These are phyloP conservation scores for Eulemur rubriventer DNA, from an alignment of 2,797 vertebrate genomes.

Conservation along the genomic window DNA sequence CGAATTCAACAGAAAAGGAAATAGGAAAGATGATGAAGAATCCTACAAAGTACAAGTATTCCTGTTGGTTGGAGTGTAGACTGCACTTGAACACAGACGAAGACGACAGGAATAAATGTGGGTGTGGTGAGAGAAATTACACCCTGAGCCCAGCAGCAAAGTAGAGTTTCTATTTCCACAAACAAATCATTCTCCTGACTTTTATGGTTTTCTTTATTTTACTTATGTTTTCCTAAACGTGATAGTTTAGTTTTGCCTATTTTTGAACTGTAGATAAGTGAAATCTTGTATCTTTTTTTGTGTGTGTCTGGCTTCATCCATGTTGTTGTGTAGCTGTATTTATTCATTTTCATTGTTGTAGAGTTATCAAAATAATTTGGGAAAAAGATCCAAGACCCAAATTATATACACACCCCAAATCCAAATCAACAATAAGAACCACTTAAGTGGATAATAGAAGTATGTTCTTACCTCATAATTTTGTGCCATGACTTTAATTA, in stretches of 20 bases:
- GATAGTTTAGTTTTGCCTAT: neutral
- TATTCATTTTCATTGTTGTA: neutral
- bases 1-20: neutral
- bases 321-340: neutral
- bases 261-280: neutral
- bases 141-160: neutral
- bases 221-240: neutral
- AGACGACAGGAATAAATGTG: neutral
- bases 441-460: neutral
- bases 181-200: neutral
- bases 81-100: neutral
- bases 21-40: neutral
- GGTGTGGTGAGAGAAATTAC: neutral
- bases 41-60: neutral
- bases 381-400: neutral
- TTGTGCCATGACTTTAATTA: slow-evolving; percentile 67
- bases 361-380: neutral
- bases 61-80: neutral
- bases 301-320: neutral
- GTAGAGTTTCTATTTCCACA: neutral
- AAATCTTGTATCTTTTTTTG: neutral
- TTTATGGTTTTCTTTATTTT: neutral
- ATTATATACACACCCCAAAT: neutral
- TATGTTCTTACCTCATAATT: slow-evolving; percentile 64
- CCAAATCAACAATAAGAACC: neutral